Percentiles rank a stretch among this genome's conserved stretches.
Conservation (phyloP, 2,113 vertebrate genomes). For the Vanacampus margaritifer region DNA sequence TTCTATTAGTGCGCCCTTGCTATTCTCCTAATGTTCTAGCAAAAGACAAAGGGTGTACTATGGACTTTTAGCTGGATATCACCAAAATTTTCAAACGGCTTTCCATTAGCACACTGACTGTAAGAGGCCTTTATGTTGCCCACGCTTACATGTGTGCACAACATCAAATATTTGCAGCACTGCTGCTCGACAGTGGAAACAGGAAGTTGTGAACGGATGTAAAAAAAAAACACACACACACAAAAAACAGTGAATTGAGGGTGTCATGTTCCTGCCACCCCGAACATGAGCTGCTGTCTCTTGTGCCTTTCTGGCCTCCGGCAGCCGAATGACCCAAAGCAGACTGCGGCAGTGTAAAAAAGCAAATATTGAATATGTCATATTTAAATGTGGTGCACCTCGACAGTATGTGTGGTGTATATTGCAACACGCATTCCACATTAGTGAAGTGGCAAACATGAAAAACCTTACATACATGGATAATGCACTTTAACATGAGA, state of each 20-base stretch:
- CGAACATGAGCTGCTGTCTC: conserved; percentile 55
- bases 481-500: too few species aligned
- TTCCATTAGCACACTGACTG: conserved; percentile 11
- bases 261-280: conserved; percentile 72
- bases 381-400: not conserved
- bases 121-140: conserved; percentile 7
- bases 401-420: not conserved
- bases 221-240: conserved; percentile 34
- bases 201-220: conserved; percentile 45
- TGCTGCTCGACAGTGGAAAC: conserved; percentile 47
- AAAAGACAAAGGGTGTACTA: not conserved
- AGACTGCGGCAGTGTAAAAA: conserved; percentile 15
- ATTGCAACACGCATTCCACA: too few species aligned
- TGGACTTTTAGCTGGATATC: not conserved
- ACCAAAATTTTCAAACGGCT: not conserved
- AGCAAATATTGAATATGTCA: conserved; percentile 27
- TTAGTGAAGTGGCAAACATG: too few species aligned
- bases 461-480: too few species aligned
- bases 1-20: not conserved
- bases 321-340: conserved; percentile 20
- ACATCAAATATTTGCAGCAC: conserved; percentile 35
- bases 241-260: conserved; percentile 40
- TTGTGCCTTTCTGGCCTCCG: conserved; percentile 45
- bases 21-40: too few species aligned
- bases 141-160: conserved; percentile 29